Percentiles rank a stretch among this genome's conserved stretches.
These are phyloP conservation scores for Buphagus erythrorhynchus DNA, from an alignment of 2,797 vertebrate genomes.

Conservation along the genomic window DNA sequence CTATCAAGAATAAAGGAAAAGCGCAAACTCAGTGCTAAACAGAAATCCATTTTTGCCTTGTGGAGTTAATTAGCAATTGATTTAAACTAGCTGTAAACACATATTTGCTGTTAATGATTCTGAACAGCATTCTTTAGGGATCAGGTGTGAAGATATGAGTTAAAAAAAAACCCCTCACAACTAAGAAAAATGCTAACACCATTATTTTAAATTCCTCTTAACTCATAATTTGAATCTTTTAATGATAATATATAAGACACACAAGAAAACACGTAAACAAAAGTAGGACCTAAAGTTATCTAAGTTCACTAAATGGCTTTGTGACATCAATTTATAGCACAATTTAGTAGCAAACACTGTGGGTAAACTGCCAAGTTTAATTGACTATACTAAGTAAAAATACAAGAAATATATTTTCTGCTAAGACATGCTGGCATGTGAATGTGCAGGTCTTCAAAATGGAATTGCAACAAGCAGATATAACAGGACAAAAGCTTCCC, in stretches of 20 bases:
- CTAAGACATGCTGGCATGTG: background rate
- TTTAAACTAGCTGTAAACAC: conserved; percentile 69
- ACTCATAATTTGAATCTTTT: conserved; percentile 48
- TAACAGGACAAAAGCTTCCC: background rate
- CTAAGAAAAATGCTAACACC: background rate
- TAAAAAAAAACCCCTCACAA: background rate
- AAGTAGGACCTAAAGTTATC: conserved; percentile 56
- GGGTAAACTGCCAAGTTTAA: conserved; percentile 70
- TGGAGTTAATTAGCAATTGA: conserved; percentile 79
- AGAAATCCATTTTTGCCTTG: conserved; percentile 71
- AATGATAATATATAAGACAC: conserved; percentile 49
- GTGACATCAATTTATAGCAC: conserved; percentile 58
- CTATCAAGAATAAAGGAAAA: conserved; percentile 53
- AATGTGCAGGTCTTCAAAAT: conserved; percentile 29
- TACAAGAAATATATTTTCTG: conserved; percentile 62
- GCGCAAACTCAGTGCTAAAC: conserved; percentile 63
- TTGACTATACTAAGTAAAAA: conserved; percentile 71
- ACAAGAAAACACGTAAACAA: conserved; percentile 32
- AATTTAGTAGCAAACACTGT: conserved; percentile 69
- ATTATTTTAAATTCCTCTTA: conserved; percentile 1
- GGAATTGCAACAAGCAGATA: background rate
- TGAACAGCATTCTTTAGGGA: conserved; percentile 55
- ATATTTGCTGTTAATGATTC: conserved; percentile 70
- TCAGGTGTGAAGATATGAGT: conserved; percentile 44
- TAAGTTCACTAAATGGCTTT: conserved; percentile 65